Conservation (phyloP, 92 coral and sea anemone species). For the Pocillopora meandrina region DNA sequence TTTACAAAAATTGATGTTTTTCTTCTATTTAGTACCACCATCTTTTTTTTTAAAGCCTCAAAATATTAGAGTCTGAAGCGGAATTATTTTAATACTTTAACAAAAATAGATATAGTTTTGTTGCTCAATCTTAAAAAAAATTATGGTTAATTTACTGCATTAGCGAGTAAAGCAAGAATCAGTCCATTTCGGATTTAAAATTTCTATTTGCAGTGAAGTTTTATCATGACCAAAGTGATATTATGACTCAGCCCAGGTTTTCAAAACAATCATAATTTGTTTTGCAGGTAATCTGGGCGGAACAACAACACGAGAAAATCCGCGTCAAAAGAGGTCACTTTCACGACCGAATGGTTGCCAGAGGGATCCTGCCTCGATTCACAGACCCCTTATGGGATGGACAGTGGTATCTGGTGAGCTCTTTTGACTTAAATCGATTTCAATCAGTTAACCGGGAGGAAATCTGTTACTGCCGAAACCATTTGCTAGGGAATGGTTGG, state of each 20-base stretch:
- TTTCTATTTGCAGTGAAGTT: not conserved
- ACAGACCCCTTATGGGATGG: slow-evolving; percentile 90
- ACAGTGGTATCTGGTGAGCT: slow-evolving; percentile 95
- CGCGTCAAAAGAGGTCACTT: slow-evolving; percentile 90
- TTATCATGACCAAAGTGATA: slow-evolving; percentile 28
- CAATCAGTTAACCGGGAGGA: not conserved
- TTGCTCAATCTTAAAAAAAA: too few relatives aligned
- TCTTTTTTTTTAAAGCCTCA: too few relatives aligned
- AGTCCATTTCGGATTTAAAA: not conserved
- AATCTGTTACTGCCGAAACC: too few relatives aligned
- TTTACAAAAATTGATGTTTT: too few relatives aligned
- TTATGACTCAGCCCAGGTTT: slow-evolving; percentile 20
- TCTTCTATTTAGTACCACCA: too few relatives aligned
- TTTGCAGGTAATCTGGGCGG: slow-evolving; percentile 85
- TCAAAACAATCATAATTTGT: slow-evolving; percentile 5
- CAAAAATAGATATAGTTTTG: too few relatives aligned
- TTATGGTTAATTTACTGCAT: not conserved
- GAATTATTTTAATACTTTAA: too few relatives aligned
- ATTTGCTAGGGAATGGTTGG: too few relatives aligned
- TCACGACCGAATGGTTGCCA: slow-evolving; percentile 89
- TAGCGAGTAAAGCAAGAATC: not conserved
- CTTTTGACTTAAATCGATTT: not conserved
- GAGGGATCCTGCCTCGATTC: slow-evolving; percentile 83
- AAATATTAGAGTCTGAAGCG: too few relatives aligned
- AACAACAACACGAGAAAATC: slow-evolving; percentile 93